Conservation (phyloP, 2,888 invertebrate species). For the Oscheius sp. region DNA sequence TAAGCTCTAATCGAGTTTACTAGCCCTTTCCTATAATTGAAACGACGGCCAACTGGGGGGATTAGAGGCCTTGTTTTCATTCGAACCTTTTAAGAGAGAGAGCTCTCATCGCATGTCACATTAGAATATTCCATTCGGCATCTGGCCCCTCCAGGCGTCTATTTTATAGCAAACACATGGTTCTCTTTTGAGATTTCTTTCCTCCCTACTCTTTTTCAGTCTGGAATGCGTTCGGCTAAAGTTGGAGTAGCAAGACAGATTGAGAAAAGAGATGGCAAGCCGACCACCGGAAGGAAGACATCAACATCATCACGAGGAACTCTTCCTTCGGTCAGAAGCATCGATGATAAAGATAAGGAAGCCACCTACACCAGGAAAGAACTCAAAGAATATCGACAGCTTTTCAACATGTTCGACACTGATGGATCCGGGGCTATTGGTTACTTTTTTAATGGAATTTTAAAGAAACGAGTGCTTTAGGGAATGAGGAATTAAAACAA, state of each 20-base stretch:
- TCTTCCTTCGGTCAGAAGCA: conserved; percentile 24
- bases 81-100: no score
- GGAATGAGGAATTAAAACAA: conserved; percentile 68
- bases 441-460: neutral
- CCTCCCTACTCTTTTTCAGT: neutral
- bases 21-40: conserved; percentile 12
- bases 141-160: no score
- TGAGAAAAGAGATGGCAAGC: conserved; percentile 41
- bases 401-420: conserved; percentile 70
- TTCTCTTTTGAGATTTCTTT: no score
- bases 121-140: neutral
- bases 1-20: conserved; percentile 19
- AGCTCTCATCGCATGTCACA: neutral
- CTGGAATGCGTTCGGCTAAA: conserved; percentile 48
- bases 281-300: conserved; percentile 46
- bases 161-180: conserved; percentile 2
- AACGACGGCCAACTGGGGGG: neutral
- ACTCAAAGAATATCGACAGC: conserved; percentile 65
- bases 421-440: conserved; percentile 70
- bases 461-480: conserved; percentile 22
- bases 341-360: conserved; percentile 42
- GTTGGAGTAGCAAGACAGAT: conserved; percentile 55
- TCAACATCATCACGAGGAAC: conserved; percentile 53
- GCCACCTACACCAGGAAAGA: conserved; percentile 60
- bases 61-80: neutral